A percentile compares a stretch with the other conserved stretches of the same genome.
phyloP scores from a whole-genome alignment of 2,888 invertebrate species.

The Megaustenia siamemsis region DNA sequence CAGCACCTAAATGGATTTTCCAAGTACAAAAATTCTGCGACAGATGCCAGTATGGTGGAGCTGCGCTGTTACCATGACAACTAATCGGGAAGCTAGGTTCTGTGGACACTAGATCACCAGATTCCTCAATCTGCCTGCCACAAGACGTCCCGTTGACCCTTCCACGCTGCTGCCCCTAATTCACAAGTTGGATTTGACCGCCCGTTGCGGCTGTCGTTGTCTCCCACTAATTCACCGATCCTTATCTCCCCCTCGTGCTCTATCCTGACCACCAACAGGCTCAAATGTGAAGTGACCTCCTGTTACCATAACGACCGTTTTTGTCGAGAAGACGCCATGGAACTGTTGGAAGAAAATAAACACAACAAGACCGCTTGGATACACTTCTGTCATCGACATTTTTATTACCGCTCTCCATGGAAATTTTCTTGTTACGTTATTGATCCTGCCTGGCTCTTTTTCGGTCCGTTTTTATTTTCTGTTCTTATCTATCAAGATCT shows the following conservation, averaged over 20 bases:
- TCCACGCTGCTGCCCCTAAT: neutral
- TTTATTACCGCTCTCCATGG: neutral
- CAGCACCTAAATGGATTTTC: neutral
- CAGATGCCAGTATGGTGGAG: constrained; percentile 26
- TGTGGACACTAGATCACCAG: neutral
- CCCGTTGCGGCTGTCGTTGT: neutral
- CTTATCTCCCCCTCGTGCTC: constrained; percentile 23
- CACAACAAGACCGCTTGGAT: constrained; percentile 2
- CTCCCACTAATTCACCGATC: neutral
- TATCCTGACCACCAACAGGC: constrained; percentile 1
- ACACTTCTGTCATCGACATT: constrained; percentile 20
- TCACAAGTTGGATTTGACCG: constrained; percentile 42
- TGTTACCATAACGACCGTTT: constrained; percentile 25
- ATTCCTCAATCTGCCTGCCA: neutral
- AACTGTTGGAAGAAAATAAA: constrained; percentile 10
- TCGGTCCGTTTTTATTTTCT: neutral
- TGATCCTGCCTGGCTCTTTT: neutral
- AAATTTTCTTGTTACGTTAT: neutral
- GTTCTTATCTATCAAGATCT: neutral
- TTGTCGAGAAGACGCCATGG: constrained; percentile 9
- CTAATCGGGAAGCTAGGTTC: neutral
- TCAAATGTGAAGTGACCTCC: neutral
- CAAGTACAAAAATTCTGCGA: neutral
- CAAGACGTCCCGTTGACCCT: constrained; percentile 16
- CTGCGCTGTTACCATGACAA: constrained; percentile 22